Percentiles rank a stretch among this genome's conserved stretches.
Evolutionary conservation across 2,888 invertebrate genomes (phyloP).

Genomic region (Notodonta dromedarius): DNA sequence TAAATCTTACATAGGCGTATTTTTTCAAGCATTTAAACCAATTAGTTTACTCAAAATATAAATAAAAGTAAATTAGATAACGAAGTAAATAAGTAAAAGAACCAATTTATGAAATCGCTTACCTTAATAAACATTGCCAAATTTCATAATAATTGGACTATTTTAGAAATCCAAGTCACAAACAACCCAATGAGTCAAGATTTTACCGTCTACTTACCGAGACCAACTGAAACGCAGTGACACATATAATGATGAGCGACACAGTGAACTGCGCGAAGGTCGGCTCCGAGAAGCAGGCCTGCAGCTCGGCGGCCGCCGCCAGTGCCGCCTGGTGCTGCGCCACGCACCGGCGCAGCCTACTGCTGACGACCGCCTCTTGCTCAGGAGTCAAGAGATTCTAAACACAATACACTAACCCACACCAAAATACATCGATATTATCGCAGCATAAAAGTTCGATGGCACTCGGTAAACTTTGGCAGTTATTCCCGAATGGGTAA

Average conservation of each 20-base stretch:
- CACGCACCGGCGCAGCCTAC: conserved; percentile 56
- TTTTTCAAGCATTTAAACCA: no score
- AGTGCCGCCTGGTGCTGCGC: conserved; percentile 62
- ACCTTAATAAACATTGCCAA: no score
- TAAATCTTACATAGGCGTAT: no score
- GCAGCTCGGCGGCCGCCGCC: conserved; percentile 54
- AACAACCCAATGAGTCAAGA: no score
- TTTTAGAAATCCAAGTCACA: no score
- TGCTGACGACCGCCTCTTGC: conserved; percentile 46
- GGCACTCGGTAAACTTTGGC: no score
- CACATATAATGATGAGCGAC: conserved; percentile 80
- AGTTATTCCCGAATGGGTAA: no score
- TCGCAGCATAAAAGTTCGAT: background rate
- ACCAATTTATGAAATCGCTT: no score
- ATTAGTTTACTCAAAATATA: no score
- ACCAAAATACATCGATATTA: background rate
- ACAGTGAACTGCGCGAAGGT: conserved; percentile 80
- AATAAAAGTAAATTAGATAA: no score
- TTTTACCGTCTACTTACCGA: conserved; percentile 55
- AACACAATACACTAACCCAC: background rate
- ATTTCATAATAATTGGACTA: no score
- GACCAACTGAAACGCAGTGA: conserved; percentile 79
- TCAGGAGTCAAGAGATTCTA: conserved; percentile 45
- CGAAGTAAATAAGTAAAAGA: no score
- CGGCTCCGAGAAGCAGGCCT: conserved; percentile 71